A percentile compares a stretch with the other conserved stretches of the same genome.
Conservation (phyloP, 1,140 invertebrate species). For the Leptestheria dahalacensis region DNA sequence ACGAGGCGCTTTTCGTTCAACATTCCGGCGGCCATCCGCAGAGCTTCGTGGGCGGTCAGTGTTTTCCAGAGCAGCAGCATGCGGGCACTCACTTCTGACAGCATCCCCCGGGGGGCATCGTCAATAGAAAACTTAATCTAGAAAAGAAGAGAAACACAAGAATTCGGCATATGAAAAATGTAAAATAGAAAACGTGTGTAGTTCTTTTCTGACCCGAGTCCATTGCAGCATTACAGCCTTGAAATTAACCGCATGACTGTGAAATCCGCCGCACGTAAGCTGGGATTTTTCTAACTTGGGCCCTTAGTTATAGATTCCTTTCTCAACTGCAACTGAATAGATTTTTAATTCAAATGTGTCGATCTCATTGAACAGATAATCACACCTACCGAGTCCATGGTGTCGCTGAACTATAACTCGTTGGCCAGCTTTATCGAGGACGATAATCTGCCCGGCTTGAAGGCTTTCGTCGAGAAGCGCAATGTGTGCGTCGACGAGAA, state of each 20-base stretch:
- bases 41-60: constrained; percentile 7
- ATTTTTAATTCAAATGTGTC: neutral
- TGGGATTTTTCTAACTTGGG: neutral
- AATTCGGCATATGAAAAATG: too few species aligned
- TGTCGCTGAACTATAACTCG: constrained; percentile 63
- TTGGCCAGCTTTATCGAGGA: constrained; percentile 61
- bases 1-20: constrained; percentile 5
- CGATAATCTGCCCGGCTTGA: constrained; percentile 60
- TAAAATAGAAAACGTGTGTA: too few species aligned
- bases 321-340: too few species aligned
- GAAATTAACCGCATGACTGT: neutral
- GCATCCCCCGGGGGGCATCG: too few species aligned
- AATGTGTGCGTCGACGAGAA: constrained; percentile 69
- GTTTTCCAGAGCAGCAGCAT: too few species aligned
- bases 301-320: too few species aligned
- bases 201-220: neutral
- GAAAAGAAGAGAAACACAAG: too few species aligned
- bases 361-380: constrained; percentile 23
- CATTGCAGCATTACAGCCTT: neutral
- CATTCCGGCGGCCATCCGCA: neutral
- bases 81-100: too few species aligned
- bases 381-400: constrained; percentile 62
- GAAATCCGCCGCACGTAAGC: neutral
- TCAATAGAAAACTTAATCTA: too few species aligned
- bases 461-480: constrained; percentile 63